Evolutionary conservation across 2,888 invertebrate genomes (phyloP).

Genomic region (Alloplasta piceator): DNA sequence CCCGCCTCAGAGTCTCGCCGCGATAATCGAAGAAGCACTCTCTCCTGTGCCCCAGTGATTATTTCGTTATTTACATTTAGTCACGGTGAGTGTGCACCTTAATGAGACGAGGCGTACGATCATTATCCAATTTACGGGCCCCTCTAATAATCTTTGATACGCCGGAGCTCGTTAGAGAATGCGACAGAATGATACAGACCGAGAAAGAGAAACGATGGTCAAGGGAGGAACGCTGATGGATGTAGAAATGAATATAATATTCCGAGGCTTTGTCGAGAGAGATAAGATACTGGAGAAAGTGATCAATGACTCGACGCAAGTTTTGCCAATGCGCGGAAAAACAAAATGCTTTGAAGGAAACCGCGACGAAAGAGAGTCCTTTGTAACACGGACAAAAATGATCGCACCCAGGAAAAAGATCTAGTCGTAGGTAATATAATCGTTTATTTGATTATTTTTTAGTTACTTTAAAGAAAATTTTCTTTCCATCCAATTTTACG

Average conservation of each 20-base stretch:
- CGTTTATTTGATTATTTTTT: no score
- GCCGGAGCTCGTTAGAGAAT: conserved; percentile 50
- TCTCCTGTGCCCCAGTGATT: conserved; percentile 23
- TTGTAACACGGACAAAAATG: no score
- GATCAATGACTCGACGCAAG: conserved; percentile 50
- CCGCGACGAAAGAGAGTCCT: no score
- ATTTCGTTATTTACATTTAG: conserved; percentile 62
- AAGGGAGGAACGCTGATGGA: not conserved
- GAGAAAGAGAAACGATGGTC: not conserved
- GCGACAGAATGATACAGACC: not conserved
- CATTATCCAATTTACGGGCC: conserved; percentile 51
- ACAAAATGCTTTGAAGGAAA: no score
- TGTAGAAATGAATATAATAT: conserved; percentile 8
- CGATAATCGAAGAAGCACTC: conserved; percentile 18
- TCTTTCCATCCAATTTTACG: no score
- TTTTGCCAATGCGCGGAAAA: conserved; percentile 5
- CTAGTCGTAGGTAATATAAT: no score
- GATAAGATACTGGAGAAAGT: conserved; percentile 55
- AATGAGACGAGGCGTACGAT: conserved; percentile 48
- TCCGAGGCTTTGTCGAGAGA: conserved; percentile 15
- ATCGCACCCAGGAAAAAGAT: no score
- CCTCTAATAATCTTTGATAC: conserved; percentile 42
- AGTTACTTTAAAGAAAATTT: no score
- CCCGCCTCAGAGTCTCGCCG: not conserved
- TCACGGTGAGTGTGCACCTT: conserved; percentile 49